Evolutionary conservation across 2,888 invertebrate species (phyloP).

Genomic region (Amblyjoppa proteus): DNA sequence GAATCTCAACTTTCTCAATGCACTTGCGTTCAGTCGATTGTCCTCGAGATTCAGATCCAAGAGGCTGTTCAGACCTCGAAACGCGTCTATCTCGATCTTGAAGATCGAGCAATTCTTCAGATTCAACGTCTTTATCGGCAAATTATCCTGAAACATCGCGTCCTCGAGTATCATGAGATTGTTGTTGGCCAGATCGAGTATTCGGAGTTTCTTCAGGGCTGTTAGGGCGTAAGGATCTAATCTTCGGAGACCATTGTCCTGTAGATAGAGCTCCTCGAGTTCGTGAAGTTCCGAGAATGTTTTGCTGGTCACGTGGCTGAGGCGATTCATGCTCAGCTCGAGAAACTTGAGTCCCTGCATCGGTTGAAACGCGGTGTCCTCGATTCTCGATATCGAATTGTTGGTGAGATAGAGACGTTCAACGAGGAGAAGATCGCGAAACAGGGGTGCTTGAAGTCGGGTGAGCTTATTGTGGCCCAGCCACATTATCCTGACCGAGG

Average conservation of each 20-base stretch:
- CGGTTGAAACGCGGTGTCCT: conserved; percentile 92
- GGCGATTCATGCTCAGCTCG: conserved; percentile 92
- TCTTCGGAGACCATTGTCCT: conserved; percentile 90
- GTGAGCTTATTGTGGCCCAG: conserved; percentile 93
- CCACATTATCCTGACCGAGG: conserved; percentile 95
- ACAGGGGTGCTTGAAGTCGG: conserved; percentile 90
- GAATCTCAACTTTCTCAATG: conserved; percentile 90
- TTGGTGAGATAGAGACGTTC: conserved; percentile 93
- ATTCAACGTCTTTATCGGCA: conserved; percentile 91
- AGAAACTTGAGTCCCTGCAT: conserved; percentile 92
- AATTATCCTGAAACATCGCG: conserved; percentile 90
- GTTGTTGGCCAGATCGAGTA: conserved; percentile 93
- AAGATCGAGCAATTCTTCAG: conserved; percentile 92
- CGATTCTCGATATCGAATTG: conserved; percentile 93
- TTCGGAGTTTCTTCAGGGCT: conserved; percentile 90
- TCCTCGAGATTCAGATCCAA: conserved; percentile 92
- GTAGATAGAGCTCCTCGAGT: conserved; percentile 92
- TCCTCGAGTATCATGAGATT: conserved; percentile 90
- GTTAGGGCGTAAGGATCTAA: conserved; percentile 91
- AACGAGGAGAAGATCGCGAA: conserved; percentile 91
- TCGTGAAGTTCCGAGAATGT: conserved; percentile 93
- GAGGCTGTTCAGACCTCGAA: conserved; percentile 90
- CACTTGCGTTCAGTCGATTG: conserved; percentile 90
- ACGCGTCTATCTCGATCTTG: conserved; percentile 90
- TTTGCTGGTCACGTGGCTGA: conserved; percentile 89